Evolutionary conservation across 1,140 invertebrate genomes (phyloP).

Genomic region (Triops longicaudatus): DNA sequence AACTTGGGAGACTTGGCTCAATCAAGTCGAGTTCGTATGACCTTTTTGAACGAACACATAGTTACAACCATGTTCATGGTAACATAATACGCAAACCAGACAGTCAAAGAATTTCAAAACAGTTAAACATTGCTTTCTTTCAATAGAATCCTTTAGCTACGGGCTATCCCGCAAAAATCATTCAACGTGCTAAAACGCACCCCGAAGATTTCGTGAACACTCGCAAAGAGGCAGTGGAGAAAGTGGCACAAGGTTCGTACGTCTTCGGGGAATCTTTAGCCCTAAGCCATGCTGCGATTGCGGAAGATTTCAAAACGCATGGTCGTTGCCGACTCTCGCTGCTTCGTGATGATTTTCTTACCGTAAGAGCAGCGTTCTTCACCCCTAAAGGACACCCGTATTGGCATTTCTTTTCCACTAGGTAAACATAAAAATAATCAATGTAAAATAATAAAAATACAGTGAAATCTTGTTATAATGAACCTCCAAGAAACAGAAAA

Average conservation of each 20-base stretch:
- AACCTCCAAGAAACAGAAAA: too few relatives aligned
- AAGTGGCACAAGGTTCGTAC: background rate
- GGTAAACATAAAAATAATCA: background rate
- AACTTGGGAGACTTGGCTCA: too few relatives aligned
- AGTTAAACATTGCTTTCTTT: too few relatives aligned
- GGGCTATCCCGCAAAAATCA: background rate
- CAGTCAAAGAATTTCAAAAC: too few relatives aligned
- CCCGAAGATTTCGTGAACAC: background rate
- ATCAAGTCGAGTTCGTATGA: too few relatives aligned
- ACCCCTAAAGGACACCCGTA: background rate
- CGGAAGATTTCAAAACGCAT: background rate
- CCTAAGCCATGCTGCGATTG: background rate
- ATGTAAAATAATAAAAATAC: background rate
- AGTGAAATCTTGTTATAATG: too few relatives aligned
- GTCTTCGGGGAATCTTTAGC: background rate
- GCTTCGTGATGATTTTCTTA: background rate
- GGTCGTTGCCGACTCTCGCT: background rate
- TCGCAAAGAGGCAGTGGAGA: background rate
- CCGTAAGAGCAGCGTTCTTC: background rate
- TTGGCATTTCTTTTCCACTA: constrained; percentile 1
- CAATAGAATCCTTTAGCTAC: background rate
- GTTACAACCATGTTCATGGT: too few relatives aligned
- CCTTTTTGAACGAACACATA: too few relatives aligned
- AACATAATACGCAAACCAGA: too few relatives aligned
- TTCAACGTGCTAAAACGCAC: background rate